Evolutionary conservation across 2,113 vertebrate species (phyloP).

Genomic region (Syngnathus typhle): DNA sequence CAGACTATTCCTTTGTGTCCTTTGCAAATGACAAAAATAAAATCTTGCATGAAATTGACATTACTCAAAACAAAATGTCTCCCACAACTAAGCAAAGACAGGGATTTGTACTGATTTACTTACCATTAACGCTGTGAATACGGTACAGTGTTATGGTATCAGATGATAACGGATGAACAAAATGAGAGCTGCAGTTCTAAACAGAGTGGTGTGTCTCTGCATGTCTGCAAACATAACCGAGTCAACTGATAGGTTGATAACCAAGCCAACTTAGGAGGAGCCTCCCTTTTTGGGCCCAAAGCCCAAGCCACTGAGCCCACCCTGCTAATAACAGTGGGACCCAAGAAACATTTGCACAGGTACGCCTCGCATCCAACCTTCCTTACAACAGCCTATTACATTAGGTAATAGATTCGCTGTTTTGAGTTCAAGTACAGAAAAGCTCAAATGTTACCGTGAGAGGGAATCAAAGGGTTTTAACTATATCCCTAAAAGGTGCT

Average conservation of each 20-base stretch:
- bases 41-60: background rate
- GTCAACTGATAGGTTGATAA: constrained; percentile 47
- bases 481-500: background rate
- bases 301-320: constrained; percentile 41
- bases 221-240: constrained; percentile 38
- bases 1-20: background rate
- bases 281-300: constrained; percentile 37
- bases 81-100: background rate
- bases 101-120: constrained; percentile 24
- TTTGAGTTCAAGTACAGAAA: background rate
- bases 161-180: constrained; percentile 9
- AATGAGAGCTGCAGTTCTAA: constrained; percentile 19
- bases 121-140: constrained; percentile 36
- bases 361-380: constrained; percentile 11
- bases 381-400: background rate
- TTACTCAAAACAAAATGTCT: background rate
- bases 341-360: constrained; percentile 15
- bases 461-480: background rate
- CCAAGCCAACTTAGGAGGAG: constrained; percentile 43
- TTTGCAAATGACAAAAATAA: background rate
- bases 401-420: background rate
- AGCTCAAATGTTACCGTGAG: background rate
- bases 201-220: constrained; percentile 24
- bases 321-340: constrained; percentile 27
- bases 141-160: background rate